Evolutionary conservation across 2,888 invertebrate species (phyloP).

Genomic region (Syrphus vitripennis): DNA sequence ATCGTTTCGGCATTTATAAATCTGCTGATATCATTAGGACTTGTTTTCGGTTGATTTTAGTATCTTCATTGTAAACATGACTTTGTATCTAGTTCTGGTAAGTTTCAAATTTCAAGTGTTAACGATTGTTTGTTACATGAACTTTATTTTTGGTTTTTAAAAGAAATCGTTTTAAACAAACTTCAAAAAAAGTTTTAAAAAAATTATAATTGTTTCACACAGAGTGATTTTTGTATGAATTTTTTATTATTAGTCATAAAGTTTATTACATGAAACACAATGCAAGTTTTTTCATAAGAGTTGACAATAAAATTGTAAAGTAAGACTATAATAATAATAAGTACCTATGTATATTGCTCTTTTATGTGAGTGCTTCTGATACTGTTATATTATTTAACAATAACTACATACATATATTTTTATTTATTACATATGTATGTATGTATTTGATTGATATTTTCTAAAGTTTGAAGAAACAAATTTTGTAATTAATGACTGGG

Average conservation of each 20-base stretch:
- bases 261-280: neutral
- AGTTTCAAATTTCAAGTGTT: neutral
- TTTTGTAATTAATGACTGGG: too few species aligned
- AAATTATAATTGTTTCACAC: neutral
- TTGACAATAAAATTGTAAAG: neutral
- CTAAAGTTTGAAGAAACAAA: too few species aligned
- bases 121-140: too few species aligned
- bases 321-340: too few species aligned
- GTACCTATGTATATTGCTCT: too few species aligned
- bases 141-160: too few species aligned
- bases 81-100: neutral
- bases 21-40: neutral
- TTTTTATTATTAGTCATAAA: neutral
- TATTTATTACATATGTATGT: too few species aligned
- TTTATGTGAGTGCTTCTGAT: too few species aligned
- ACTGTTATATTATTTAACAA: too few species aligned
- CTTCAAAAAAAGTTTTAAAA: neutral
- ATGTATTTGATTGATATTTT: too few species aligned
- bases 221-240: neutral
- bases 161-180: too few species aligned
- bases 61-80: neutral
- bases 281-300: neutral
- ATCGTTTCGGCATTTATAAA: neutral
- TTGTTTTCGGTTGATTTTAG: neutral
- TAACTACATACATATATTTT: too few species aligned